These are phyloP conservation scores for Elymnias hypermnestra DNA, from an alignment of 1,140 invertebrate genomes.

Conservation along the genomic window DNA sequence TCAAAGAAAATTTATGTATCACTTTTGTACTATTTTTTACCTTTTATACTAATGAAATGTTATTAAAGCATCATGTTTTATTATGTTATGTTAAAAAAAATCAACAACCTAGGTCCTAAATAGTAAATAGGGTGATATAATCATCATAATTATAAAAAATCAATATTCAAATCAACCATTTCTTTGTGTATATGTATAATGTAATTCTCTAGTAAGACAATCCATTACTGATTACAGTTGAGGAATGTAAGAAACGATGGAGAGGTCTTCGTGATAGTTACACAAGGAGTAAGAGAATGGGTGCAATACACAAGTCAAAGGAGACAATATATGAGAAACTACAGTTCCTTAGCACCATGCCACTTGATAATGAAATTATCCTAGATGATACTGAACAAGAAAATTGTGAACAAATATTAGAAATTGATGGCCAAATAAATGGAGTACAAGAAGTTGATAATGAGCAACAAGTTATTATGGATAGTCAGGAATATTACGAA, in stretches of 20 bases:
- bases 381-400: conserved; percentile 19
- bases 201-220: too few species aligned
- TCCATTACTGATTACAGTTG: conserved; percentile 43
- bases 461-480: conserved; percentile 59
- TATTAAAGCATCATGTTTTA: too few species aligned
- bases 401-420: conserved; percentile 23
- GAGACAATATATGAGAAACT: conserved; percentile 51
- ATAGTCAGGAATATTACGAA: conserved; percentile 57
- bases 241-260: conserved; percentile 68
- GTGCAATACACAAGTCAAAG: conserved; percentile 54
- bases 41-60: too few species aligned
- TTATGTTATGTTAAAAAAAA: too few species aligned
- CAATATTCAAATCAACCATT: too few species aligned
- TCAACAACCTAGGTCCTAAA: too few species aligned
- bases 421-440: conserved; percentile 10
- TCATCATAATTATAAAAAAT: too few species aligned
- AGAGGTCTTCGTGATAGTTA: conserved; percentile 58
- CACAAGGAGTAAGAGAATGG: conserved; percentile 50
- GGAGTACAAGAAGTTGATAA: conserved; percentile 27
- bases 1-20: too few species aligned
- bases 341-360: conserved; percentile 41
- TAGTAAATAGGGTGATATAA: too few species aligned
- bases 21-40: too few species aligned
- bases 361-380: conserved; percentile 11
- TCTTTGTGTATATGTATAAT: too few species aligned